phyloP scores from a whole-genome alignment of 2,113 vertebrate species.

The Prinia subflava region DNA sequence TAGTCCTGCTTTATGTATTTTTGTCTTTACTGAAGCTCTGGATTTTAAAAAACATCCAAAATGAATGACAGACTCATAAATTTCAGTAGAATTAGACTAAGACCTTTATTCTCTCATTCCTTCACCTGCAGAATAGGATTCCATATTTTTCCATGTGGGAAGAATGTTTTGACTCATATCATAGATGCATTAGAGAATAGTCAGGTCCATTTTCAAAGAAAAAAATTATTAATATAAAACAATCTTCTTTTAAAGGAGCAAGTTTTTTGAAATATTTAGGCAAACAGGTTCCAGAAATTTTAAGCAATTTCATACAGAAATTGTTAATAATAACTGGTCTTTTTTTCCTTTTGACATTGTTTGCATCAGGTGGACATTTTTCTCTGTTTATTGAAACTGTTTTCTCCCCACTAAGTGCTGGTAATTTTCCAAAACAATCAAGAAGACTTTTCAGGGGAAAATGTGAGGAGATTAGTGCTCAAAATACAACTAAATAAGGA shows the following conservation, averaged over 20 bases:
- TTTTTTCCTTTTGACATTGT: neutral
- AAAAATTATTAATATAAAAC: neutral
- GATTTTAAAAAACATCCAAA: neutral
- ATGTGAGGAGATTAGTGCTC: neutral
- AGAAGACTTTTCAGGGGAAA: neutral
- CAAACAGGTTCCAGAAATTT: neutral
- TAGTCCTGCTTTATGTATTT: neutral
- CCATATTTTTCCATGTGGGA: neutral
- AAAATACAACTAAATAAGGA: neutral
- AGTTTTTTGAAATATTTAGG: neutral
- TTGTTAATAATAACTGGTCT: neutral
- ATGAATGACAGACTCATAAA: neutral
- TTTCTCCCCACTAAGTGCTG: neutral
- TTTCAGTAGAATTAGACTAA: neutral
- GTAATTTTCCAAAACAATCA: neutral
- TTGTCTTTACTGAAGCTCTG: neutral
- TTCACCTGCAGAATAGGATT: neutral
- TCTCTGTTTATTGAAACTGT: neutral
- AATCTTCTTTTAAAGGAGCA: neutral
- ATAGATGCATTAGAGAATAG: neutral
- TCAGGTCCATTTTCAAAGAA: neutral
- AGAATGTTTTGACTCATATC: neutral
- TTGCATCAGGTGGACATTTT: neutral
- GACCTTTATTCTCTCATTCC: neutral
- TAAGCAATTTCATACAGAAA: neutral